Base-by-base conservation (phyloP, 2,113 vertebrate genomes). In the Gavialis gangeticus region DNA sequence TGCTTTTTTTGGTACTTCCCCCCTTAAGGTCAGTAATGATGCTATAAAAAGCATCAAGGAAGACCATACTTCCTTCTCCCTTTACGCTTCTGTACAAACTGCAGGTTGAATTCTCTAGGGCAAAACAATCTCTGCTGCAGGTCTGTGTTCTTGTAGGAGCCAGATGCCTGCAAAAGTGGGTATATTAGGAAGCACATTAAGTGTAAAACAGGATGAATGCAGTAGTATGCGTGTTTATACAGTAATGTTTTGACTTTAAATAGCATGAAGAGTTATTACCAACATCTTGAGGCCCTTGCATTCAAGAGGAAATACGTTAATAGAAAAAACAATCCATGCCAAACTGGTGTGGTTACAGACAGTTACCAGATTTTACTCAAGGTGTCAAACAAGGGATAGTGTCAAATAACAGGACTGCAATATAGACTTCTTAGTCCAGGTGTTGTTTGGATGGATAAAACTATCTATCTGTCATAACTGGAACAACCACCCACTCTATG, bases 281-380 rank as follows among this genome's bases (percentile, higher is more conserved):
- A 27, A 69, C n/a, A 19, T 71, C 79, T 84, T 59, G 34, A 91
- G n/a, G 55, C 69, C 88, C 92, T 95, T 30, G 59, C 55, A 91
- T 11, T 80, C 75, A 62, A 64, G 21, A 91, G 28, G 66, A 83
- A 90, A 27, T 77, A 75, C 22, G 92, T 84, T 17, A 67, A 75
- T 0, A 76, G 64, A 82, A 60, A 54, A 75, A 78, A 55, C 34
- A 85, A 85, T 12, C 34, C 34, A 63, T 62, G 67, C 1, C 5
- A 54, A 91, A 86, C 81, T 0, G 1, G 54, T 8, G 86, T 73
- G 21, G 30, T 37, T 71, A 69, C 25, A 76, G n/a, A 88, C 6
- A 82, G 55, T 62, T 82, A 79, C 63, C 24, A 82, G 62, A 75
- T 59, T 91, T n/a, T 56, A 71, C 57, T 92, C 56, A 56, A 90